phyloP scores from a whole-genome alignment of 2,888 invertebrate genomes.

The Lamellibrachia satsuma region DNA sequence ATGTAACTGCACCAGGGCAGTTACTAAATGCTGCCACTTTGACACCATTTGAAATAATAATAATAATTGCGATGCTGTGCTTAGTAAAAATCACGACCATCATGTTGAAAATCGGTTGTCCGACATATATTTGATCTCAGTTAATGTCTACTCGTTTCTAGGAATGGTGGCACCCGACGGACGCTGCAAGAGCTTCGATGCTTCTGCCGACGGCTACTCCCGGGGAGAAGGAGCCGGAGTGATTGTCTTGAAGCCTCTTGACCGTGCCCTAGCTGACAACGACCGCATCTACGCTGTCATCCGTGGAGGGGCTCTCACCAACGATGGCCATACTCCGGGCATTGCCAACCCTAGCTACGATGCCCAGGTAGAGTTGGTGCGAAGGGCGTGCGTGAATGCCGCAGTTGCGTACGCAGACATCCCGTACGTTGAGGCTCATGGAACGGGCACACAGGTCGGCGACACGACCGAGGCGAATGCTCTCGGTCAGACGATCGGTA shows the following conservation, averaged over 20 bases:
- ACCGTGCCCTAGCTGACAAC: slow-evolving; percentile 23
- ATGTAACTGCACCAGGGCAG: too few species aligned
- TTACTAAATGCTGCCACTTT: too few species aligned
- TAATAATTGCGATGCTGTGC: too few species aligned
- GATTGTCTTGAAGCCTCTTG: slow-evolving; percentile 54
- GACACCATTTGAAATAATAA: too few species aligned
- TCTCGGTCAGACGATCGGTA: slow-evolving; percentile 41
- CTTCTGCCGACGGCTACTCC: slow-evolving; percentile 60
- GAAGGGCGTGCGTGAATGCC: neutral
- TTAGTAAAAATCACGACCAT: too few species aligned
- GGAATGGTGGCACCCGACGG: slow-evolving; percentile 58
- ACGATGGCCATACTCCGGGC: slow-evolving; percentile 57
- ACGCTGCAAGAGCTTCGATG: slow-evolving; percentile 58
- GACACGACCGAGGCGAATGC: slow-evolving; percentile 56
- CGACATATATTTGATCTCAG: neutral
- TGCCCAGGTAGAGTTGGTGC: slow-evolving; percentile 33
- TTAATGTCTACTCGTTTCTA: slow-evolving; percentile 24
- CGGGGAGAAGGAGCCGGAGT: slow-evolving; percentile 61
- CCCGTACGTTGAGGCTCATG: slow-evolving; percentile 58
- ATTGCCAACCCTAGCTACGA: slow-evolving; percentile 47
- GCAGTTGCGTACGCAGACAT: neutral
- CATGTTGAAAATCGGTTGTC: too few species aligned
- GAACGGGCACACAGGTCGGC: slow-evolving; percentile 59
- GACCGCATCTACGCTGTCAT: slow-evolving; percentile 50
- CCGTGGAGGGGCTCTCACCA: slow-evolving; percentile 52